phyloP scores from a whole-genome alignment of 2,797 vertebrate species.

The Fistularia commersonii region DNA sequence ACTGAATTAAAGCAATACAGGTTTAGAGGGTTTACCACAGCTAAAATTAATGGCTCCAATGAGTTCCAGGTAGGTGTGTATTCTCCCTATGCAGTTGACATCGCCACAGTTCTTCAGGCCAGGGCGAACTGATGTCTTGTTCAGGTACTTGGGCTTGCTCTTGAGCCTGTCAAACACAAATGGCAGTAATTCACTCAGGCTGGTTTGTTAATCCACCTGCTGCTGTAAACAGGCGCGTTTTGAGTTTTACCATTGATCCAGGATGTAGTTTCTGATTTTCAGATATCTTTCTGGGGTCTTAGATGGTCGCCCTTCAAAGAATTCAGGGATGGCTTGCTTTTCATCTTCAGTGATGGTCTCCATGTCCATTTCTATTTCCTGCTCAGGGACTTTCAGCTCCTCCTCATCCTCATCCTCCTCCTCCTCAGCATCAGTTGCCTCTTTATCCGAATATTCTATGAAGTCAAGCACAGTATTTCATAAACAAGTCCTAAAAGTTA shows the following conservation, averaged over 20 bases:
- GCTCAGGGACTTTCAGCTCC: conserved; percentile 86
- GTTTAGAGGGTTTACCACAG: conserved; percentile 79
- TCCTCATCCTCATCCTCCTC: conserved; percentile 78
- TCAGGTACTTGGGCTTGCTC: conserved; percentile 92
- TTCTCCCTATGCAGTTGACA: conserved; percentile 96
- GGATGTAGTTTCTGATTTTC: conserved; percentile 96
- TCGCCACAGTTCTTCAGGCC: conserved; percentile 98
- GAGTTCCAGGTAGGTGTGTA: conserved; percentile 96
- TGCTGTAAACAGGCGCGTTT: too few relatives aligned
- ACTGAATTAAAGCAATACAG: neutral
- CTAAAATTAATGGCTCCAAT: conserved; percentile 96
- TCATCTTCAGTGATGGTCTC: conserved; percentile 87
- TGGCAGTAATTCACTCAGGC: neutral
- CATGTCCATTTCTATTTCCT: conserved; percentile 86
- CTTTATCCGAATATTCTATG: conserved; percentile 17
- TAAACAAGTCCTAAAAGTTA: neutral
- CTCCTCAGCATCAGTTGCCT: conserved; percentile 9
- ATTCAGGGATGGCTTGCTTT: conserved; percentile 95
- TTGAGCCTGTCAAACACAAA: conserved; percentile 75
- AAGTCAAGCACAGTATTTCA: conserved; percentile 9
- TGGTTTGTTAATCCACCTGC: too few relatives aligned
- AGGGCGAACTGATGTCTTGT: conserved; percentile 96
- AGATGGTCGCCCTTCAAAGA: conserved; percentile 94
- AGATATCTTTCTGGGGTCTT: conserved; percentile 97
- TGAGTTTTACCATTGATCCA: conserved; percentile 89